Conservation (phyloP, 37 sponge, comb jelly and placozoan species). For the Geodia barretti region DNA sequence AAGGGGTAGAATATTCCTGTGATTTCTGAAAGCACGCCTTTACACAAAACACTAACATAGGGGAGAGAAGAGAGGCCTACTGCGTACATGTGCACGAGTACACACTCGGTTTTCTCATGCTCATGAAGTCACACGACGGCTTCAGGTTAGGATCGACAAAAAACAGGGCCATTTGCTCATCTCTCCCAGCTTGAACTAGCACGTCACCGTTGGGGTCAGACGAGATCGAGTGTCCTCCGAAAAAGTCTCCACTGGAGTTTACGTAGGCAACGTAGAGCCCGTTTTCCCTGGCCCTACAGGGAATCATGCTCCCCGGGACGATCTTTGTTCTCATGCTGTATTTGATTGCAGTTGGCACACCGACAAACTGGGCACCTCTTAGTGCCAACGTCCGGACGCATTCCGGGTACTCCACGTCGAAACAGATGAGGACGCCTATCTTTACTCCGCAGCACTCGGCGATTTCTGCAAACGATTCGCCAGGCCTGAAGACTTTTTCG, state of each 20-base stretch:
- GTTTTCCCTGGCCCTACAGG: slow-evolving; percentile 39
- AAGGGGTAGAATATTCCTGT: too few relatives aligned
- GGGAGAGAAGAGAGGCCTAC: too few relatives aligned
- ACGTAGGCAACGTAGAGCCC: slow-evolving; percentile 52
- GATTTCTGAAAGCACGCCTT: too few relatives aligned
- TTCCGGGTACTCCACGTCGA: slow-evolving; percentile 64
- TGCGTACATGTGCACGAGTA: background rate
- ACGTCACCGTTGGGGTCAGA: slow-evolving; percentile 34
- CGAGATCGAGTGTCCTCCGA: slow-evolving; percentile 9
- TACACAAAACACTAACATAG: too few relatives aligned
- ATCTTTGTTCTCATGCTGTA: background rate
- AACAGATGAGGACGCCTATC: slow-evolving; percentile 66
- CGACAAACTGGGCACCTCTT: slow-evolving; percentile 43
- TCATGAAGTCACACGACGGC: background rate
- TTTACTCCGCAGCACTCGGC: slow-evolving; percentile 51
- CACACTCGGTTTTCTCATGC: background rate
- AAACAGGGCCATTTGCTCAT: slow-evolving; percentile 7
- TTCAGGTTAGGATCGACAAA: background rate
- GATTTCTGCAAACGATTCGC: slow-evolving; percentile 5
- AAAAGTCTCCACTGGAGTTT: slow-evolving; percentile 27
- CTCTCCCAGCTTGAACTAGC: background rate
- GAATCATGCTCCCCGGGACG: background rate
- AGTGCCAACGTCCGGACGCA: slow-evolving; percentile 31
- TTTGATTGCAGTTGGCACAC: slow-evolving; percentile 30
- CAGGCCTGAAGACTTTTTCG: slow-evolving; percentile 42